These are phyloP conservation scores for Aradus depressus DNA, from an alignment of 2,888 invertebrate species.

Conservation along the genomic window DNA sequence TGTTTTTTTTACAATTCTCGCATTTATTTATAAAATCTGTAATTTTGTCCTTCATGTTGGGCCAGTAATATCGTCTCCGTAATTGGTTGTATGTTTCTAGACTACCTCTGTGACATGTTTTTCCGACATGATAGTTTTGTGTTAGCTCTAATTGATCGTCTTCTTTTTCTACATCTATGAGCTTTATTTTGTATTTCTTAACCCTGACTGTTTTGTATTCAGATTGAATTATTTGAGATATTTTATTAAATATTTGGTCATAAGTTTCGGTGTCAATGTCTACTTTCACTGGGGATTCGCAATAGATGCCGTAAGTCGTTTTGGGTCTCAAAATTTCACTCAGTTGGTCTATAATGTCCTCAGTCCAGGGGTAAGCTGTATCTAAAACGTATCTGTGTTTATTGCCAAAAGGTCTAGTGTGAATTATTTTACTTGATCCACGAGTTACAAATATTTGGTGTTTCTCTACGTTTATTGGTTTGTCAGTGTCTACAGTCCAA, in stretches of 20 bases:
- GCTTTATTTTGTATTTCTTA: neutral
- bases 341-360: too few species aligned
- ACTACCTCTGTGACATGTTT: conserved; percentile 9
- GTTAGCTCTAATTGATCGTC: conserved; percentile 6
- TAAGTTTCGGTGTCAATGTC: neutral
- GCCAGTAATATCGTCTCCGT: conserved; percentile 15
- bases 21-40: conserved; percentile 12
- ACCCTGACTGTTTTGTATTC: conserved; percentile 5
- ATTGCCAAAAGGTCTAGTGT: too few species aligned
- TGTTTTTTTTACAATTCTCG: conserved; percentile 5
- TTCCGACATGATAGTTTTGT: conserved; percentile 5
- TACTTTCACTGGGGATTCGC: neutral
- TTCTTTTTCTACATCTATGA: conserved; percentile 3
- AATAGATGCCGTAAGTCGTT: conserved; percentile 10
- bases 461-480: too few species aligned
- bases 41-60: conserved; percentile 8
- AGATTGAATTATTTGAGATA: neutral
- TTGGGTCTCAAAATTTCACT: conserved; percentile 6
- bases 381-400: too few species aligned
- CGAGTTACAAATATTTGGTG: too few species aligned
- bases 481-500: too few species aligned
- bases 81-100: conserved; percentile 17
- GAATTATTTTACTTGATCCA: too few species aligned
- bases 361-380: too few species aligned
- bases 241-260: neutral